A percentile compares a stretch with the other conserved stretches of the same genome.
Evolutionary conservation across 2,888 invertebrate species (phyloP).

Genomic region (Mesoligia furuncula): DNA sequence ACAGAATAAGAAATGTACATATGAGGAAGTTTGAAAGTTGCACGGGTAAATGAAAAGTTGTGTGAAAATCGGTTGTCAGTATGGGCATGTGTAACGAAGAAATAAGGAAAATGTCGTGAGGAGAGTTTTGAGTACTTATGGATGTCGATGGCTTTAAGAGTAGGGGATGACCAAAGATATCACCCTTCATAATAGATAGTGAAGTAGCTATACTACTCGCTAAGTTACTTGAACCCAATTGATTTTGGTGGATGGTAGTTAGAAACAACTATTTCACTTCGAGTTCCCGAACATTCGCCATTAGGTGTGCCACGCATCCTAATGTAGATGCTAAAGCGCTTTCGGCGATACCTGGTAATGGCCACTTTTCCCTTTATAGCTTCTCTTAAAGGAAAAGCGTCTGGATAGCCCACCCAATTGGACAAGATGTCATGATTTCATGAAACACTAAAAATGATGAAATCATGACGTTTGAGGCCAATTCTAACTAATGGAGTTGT

Average conservation of each 20-base stretch:
- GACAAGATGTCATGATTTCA: neutral
- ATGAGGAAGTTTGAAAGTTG: too few relatives aligned
- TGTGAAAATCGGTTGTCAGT: too few relatives aligned
- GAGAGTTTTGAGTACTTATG: too few relatives aligned
- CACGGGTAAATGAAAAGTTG: too few relatives aligned
- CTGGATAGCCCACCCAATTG: neutral
- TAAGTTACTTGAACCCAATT: neutral
- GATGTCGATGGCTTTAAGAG: too few relatives aligned
- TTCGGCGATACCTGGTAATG: slow-evolving; percentile 17
- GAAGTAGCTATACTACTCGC: neutral
- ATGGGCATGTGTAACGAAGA: too few relatives aligned
- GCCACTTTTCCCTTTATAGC: neutral
- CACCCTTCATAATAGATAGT: too few relatives aligned
- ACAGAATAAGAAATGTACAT: too few relatives aligned
- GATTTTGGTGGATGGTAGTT: neutral
- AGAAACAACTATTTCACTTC: neutral
- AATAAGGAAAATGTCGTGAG: too few relatives aligned
- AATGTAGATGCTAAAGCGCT: slow-evolving; percentile 6
- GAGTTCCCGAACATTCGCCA: neutral
- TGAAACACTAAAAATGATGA: neutral
- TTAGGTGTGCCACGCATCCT: neutral
- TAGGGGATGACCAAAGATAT: too few relatives aligned
- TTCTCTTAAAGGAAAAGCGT: neutral
- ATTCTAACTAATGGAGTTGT: neutral
- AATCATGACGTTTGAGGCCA: neutral